Conservation (phyloP, 2,888 invertebrate genomes). For the Conomelus anceps region DNA sequence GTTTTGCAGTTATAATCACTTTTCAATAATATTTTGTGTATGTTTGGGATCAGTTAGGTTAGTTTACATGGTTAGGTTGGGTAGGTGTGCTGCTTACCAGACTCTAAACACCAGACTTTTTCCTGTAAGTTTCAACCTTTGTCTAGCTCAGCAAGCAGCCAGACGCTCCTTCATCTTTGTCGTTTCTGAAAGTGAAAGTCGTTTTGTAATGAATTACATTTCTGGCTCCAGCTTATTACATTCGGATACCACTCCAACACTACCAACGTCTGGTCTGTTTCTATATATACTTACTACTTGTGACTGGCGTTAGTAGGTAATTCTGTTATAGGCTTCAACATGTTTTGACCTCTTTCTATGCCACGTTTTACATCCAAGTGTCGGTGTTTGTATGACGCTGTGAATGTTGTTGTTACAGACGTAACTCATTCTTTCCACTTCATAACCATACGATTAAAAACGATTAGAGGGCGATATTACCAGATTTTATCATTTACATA, state of each 20-base stretch:
- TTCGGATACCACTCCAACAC: neutral
- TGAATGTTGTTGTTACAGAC: neutral
- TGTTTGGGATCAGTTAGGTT: neutral
- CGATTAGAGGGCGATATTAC: too few relatives aligned
- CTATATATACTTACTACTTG: neutral
- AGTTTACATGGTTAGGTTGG: neutral
- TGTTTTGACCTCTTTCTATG: neutral
- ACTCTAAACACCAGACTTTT: neutral
- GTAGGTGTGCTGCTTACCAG: neutral
- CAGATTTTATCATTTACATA: neutral
- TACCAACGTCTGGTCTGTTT: neutral
- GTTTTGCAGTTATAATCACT: neutral
- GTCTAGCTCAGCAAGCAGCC: neutral
- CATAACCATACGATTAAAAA: neutral
- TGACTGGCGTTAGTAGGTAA: neutral
- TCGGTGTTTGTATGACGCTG: too few relatives aligned
- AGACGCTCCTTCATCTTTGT: neutral
- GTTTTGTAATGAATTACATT: constrained; percentile 1
- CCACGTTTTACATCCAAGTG: neutral
- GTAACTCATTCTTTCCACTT: neutral
- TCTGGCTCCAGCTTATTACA: neutral
- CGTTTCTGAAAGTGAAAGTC: constrained; percentile 5
- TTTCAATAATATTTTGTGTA: neutral
- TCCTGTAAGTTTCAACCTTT: neutral
- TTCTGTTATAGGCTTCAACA: neutral